These are phyloP conservation scores for Rhagoletis pomonella DNA, from an alignment of 1,140 invertebrate genomes.

Conservation along the genomic window DNA sequence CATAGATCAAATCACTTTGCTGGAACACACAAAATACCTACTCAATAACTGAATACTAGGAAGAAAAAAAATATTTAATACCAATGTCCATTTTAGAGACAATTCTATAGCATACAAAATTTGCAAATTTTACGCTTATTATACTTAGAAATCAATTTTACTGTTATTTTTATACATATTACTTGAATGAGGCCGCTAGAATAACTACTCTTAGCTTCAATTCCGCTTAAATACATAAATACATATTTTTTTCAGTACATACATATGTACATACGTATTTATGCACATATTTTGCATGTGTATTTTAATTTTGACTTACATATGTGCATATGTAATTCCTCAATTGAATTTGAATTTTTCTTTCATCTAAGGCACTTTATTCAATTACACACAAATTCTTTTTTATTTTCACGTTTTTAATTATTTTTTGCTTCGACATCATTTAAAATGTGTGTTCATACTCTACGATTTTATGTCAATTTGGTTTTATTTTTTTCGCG, in stretches of 20 bases:
- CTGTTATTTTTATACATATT: background rate
- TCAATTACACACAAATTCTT: slow-evolving; percentile 16
- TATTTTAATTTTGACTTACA: background rate
- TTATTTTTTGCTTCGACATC: background rate
- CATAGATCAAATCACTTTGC: background rate
- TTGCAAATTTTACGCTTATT: no score
- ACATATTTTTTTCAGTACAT: background rate
- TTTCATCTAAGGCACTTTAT: slow-evolving; percentile 44
- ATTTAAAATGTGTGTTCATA: slow-evolving; percentile 31
- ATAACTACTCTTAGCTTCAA: slow-evolving; percentile 7
- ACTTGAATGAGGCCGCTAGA: background rate
- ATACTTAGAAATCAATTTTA: no score
- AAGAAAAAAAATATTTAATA: background rate
- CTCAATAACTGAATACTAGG: no score
- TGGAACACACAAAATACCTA: background rate
- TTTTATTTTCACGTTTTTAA: background rate
- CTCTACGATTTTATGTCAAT: background rate
- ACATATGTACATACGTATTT: no score
- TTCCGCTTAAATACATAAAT: background rate
- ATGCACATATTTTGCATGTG: background rate
- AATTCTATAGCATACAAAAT: no score
- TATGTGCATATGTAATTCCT: background rate
- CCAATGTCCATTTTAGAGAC: no score
- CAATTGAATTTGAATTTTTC: slow-evolving; percentile 21
- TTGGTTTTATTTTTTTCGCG: background rate